Conservation (phyloP, 2,113 vertebrate genomes). For the Phoxinus phoxinus region DNA sequence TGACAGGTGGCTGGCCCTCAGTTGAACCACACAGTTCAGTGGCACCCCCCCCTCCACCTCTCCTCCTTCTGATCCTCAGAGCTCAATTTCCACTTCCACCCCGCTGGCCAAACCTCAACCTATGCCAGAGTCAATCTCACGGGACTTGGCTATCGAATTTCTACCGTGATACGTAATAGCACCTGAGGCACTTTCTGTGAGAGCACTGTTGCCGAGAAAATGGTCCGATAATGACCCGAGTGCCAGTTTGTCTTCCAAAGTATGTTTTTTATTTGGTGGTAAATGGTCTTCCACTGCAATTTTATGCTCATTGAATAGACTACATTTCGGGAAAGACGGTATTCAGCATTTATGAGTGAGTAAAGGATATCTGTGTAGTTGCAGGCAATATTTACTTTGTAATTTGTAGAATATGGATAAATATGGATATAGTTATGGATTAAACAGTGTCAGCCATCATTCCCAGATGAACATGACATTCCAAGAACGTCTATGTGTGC, state of each 20-base stretch:
- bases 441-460: no score
- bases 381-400: not conserved
- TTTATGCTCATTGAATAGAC: not conserved
- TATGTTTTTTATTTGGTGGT: conserved; percentile 46
- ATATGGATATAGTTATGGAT: no score
- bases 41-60: conserved; percentile 23
- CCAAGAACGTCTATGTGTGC: not conserved
- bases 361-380: not conserved
- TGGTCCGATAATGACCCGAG: conserved; percentile 35
- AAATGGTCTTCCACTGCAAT: conserved; percentile 1
- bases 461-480: not conserved
- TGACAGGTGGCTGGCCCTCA: conserved; percentile 56
- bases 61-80: not conserved
- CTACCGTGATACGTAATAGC: conserved; percentile 49
- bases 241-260: not conserved
- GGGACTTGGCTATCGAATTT: conserved; percentile 63
- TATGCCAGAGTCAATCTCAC: conserved; percentile 60
- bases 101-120: conserved; percentile 42
- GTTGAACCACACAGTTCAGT: conserved; percentile 49
- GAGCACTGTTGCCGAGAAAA: conserved; percentile 40
- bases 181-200: conserved; percentile 54
- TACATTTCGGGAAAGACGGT: not conserved
- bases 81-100: conserved; percentile 53
- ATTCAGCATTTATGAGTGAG: not conserved
- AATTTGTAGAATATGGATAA: not conserved